Evolutionary conservation across 1,140 invertebrate genomes (phyloP).

Genomic region (Meloidogyne hapla): DNA sequence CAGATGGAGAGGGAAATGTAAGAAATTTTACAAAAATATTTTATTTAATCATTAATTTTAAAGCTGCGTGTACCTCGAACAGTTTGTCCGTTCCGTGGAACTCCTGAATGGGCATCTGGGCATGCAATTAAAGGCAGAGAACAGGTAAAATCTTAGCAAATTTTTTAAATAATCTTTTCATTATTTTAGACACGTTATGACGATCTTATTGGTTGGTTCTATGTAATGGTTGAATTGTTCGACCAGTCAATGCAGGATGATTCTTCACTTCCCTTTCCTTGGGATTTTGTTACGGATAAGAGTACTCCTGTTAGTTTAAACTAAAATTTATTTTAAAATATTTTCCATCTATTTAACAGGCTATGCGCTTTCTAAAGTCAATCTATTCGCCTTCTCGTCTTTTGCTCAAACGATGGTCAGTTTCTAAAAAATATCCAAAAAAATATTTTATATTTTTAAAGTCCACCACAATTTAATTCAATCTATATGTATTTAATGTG

Average conservation of each 20-base stretch:
- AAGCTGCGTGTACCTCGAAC: conserved; percentile 46
- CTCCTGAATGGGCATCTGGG: conserved; percentile 48
- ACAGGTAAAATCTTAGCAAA: background rate
- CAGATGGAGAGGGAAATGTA: conserved; percentile 19
- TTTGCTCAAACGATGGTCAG: conserved; percentile 20
- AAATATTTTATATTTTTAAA: background rate
- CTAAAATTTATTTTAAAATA: background rate
- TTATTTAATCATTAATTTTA: conserved; percentile 2
- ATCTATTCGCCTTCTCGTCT: conserved; percentile 30
- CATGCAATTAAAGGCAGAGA: conserved; percentile 45
- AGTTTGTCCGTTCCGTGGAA: conserved; percentile 42
- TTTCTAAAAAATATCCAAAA: background rate
- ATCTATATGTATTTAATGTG: conserved; percentile 37
- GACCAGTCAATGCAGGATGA: conserved; percentile 23
- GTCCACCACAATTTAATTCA: conserved; percentile 40
- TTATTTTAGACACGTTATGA: conserved; percentile 43
- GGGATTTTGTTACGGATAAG: background rate
- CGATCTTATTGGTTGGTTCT: conserved; percentile 48
- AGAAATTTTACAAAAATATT: background rate
- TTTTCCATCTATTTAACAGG: conserved; percentile 19
- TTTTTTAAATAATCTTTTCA: background rate
- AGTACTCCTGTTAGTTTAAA: background rate
- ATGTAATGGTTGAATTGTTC: conserved; percentile 43
- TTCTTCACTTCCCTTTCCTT: background rate
- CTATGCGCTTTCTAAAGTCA: conserved; percentile 36